Percentiles rank a stretch among this genome's conserved stretches.
These are phyloP conservation scores for Lutjanus argentimaculatus DNA, from an alignment of 2,797 vertebrate genomes.

Conservation along the genomic window DNA sequence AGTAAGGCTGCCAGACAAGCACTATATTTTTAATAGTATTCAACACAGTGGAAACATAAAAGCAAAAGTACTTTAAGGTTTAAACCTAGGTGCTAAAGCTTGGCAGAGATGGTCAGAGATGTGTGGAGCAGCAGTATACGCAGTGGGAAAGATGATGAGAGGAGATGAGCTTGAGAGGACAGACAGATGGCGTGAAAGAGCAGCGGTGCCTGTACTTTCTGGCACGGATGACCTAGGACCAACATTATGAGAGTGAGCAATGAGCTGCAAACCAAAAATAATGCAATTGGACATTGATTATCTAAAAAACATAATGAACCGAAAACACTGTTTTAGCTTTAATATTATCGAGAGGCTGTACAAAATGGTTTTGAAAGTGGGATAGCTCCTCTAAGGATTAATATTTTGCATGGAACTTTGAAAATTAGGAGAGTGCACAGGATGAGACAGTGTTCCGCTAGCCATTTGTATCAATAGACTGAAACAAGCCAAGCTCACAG, in stretches of 20 bases:
- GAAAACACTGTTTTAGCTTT: constrained; percentile 29
- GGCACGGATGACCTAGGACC: constrained; percentile 56
- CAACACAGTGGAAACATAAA: not conserved
- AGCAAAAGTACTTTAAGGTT: constrained; percentile 21
- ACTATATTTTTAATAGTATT: not conserved
- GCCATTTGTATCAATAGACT: constrained; percentile 45
- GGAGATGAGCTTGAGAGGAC: constrained; percentile 46
- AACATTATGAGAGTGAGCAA: constrained; percentile 38
- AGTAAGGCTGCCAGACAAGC: constrained; percentile 10
- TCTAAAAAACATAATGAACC: constrained; percentile 57
- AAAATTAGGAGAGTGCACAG: not conserved
- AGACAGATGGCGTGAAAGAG: constrained; percentile 65
- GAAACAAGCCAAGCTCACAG: constrained; percentile 53
- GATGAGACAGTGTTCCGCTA: constrained; percentile 15
- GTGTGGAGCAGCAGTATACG: constrained; percentile 12
- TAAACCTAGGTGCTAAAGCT: constrained; percentile 21
- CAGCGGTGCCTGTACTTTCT: constrained; percentile 42
- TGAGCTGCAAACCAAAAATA: constrained; percentile 60
- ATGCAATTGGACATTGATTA: constrained; percentile 69
- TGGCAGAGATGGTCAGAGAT: constrained; percentile 29
- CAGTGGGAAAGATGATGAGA: constrained; percentile 34
- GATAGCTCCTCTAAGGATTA: not conserved
- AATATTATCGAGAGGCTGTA: not conserved
- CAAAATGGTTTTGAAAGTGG: constrained; percentile 5
- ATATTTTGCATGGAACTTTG: too few relatives aligned